Conservation (phyloP, 2,113 vertebrate genomes). For the Heterotis niloticus region DNA sequence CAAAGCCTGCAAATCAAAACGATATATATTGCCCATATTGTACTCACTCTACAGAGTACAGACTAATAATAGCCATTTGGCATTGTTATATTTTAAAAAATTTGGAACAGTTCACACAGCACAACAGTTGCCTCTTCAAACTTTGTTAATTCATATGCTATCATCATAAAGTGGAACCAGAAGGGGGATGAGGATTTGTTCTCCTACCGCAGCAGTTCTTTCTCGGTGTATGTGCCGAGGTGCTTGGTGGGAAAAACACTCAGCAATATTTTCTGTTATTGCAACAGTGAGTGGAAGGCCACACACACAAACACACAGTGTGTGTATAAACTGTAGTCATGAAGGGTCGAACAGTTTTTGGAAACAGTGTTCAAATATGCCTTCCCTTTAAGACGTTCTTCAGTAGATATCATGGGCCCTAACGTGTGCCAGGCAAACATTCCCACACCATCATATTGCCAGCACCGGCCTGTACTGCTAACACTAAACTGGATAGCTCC, state of each 20-base stretch:
- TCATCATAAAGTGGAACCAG: constrained; percentile 55
- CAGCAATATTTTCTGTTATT: constrained; percentile 48
- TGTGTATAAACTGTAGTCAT: too few relatives aligned
- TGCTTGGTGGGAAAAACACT: constrained; percentile 40
- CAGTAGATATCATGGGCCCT: too few relatives aligned
- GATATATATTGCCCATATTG: too few relatives aligned
- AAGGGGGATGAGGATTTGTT: constrained; percentile 46
- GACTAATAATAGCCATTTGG: not conserved
- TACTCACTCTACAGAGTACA: too few relatives aligned
- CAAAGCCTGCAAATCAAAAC: too few relatives aligned
- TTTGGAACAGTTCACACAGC: constrained; percentile 20
- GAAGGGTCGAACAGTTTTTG: too few relatives aligned
- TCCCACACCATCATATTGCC: too few relatives aligned
- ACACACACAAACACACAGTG: constrained; percentile 10
- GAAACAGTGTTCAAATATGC: too few relatives aligned
- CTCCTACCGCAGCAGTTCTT: constrained; percentile 64
- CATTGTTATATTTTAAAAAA: not conserved
- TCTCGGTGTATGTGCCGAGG: constrained; percentile 27
- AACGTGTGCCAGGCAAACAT: too few relatives aligned
- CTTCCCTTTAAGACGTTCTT: too few relatives aligned
- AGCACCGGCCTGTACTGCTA: too few relatives aligned
- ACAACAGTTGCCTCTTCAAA: constrained; percentile 50
- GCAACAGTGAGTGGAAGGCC: constrained; percentile 30
- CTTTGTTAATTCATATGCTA: constrained; percentile 61
- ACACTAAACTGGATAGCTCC: too few relatives aligned